A percentile compares a stretch with the other conserved stretches of the same genome.
Conservation (phyloP, 2,113 vertebrate species). For the Nerophis ophidion region DNA sequence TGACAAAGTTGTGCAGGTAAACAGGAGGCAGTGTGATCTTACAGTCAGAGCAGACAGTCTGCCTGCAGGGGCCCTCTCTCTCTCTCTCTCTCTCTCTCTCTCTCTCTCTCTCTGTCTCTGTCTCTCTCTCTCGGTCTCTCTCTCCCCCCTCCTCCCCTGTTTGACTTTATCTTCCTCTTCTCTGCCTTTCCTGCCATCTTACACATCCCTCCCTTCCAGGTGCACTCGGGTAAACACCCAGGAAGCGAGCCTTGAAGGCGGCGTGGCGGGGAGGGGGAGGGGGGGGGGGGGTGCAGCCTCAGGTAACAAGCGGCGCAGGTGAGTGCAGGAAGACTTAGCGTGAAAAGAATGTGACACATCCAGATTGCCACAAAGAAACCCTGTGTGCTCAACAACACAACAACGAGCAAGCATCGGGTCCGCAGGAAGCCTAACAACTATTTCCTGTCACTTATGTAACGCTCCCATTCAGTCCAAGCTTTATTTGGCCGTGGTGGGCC, state of each 20-base stretch:
- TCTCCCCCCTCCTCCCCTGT: background rate
- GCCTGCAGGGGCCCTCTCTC: slow-evolving; percentile 43
- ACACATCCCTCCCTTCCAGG: slow-evolving; percentile 25
- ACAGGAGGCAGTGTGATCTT: slow-evolving; percentile 59
- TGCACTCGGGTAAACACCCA: slow-evolving; percentile 47
- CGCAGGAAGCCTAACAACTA: slow-evolving; percentile 45
- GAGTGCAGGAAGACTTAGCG: slow-evolving; percentile 29
- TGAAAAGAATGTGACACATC: slow-evolving; percentile 60
- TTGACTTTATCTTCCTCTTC: background rate
- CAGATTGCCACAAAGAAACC: slow-evolving; percentile 57
- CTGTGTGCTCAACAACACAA: slow-evolving; percentile 32
- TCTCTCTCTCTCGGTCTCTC: background rate
- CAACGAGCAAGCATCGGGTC: slow-evolving; percentile 30
- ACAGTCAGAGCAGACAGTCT: slow-evolving; percentile 57
- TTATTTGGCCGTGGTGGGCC: slow-evolving; percentile 39
- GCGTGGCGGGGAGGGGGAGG: slow-evolving; percentile 6
- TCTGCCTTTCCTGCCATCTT: background rate
- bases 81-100: background rate
- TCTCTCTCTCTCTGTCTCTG: background rate
- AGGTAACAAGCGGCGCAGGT: slow-evolving; percentile 54
- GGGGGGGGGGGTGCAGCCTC: slow-evolving; percentile 21
- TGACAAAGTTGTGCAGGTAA: slow-evolving; percentile 62
- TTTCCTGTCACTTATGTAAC: slow-evolving; percentile 49
- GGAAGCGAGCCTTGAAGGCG: slow-evolving; percentile 19
- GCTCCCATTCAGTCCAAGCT: slow-evolving; percentile 43